Conservation (phyloP, 2,888 invertebrate genomes). For the Oligia strigilis region DNA sequence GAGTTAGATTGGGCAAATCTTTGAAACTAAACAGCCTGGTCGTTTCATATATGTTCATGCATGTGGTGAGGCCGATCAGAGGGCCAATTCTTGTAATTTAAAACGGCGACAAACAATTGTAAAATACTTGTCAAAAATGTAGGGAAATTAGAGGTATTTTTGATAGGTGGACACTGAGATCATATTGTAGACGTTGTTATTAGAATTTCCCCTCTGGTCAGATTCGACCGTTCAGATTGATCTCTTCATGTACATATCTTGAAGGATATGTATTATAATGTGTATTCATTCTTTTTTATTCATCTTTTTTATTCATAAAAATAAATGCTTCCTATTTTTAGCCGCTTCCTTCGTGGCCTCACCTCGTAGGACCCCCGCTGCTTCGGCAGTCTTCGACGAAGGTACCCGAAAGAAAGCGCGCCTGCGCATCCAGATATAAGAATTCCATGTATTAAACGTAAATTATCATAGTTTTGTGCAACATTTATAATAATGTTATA, state of each 20-base stretch:
- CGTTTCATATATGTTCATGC: too few relatives aligned
- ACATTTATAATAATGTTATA: conserved; percentile 48
- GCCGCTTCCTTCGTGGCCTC: conserved; percentile 68
- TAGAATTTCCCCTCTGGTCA: too few relatives aligned
- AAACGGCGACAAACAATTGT: too few relatives aligned
- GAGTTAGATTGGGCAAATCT: neutral
- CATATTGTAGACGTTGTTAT: too few relatives aligned
- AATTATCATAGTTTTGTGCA: conserved; percentile 63
- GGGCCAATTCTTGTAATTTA: too few relatives aligned
- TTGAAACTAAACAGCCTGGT: neutral
- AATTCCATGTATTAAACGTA: conserved; percentile 46
- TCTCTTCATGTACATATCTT: neutral
- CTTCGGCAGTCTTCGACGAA: conserved; percentile 73
- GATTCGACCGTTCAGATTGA: neutral
- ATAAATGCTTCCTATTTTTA: neutral
- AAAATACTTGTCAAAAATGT: too few relatives aligned
- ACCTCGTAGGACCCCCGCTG: conserved; percentile 73
- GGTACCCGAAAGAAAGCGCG: conserved; percentile 72
- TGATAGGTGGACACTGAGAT: too few relatives aligned
- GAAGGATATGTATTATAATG: too few relatives aligned
- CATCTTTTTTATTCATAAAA: neutral
- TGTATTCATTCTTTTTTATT: neutral
- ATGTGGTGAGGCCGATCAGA: too few relatives aligned
- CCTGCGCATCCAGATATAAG: conserved; percentile 66
- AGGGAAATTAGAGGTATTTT: too few relatives aligned